Evolutionary conservation across 2,113 vertebrate genomes (phyloP).

Genomic region (Tursiops truncatus): DNA sequence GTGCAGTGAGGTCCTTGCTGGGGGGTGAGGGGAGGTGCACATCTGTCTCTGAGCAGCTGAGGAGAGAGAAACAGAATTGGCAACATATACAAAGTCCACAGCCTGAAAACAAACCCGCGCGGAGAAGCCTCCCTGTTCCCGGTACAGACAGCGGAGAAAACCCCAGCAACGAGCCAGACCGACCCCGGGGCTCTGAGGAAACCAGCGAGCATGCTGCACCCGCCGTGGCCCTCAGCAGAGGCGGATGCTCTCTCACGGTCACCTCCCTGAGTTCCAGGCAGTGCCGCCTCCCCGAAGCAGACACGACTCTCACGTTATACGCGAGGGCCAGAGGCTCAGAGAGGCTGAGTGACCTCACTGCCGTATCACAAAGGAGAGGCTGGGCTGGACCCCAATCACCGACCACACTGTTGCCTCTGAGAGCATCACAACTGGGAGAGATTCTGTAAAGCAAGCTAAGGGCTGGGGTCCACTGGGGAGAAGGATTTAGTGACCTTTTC

Average conservation of each 20-base stretch:
- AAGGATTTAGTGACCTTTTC: not conserved
- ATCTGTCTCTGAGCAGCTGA: not conserved
- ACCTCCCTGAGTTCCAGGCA: not conserved
- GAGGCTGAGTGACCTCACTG: not conserved
- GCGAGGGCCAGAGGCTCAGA: not conserved
- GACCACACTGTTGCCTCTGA: not conserved
- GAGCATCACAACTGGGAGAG: not conserved
- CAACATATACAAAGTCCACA: slow-evolving; percentile 18
- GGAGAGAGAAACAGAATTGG: slow-evolving; percentile 38
- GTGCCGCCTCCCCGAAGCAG: not conserved
- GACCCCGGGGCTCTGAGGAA: not conserved
- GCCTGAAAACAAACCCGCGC: slow-evolving; percentile 20
- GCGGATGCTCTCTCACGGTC: accelerated
- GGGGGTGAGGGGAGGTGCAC: not conserved
- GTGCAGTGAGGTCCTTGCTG: not conserved
- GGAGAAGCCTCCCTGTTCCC: not conserved
- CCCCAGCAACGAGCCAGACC: not conserved
- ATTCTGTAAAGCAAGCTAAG: not conserved
- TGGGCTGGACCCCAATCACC: not conserved
- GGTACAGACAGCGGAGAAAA: not conserved
- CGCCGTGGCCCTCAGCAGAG: not conserved
- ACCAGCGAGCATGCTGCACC: accelerated
- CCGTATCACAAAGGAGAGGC: not conserved
- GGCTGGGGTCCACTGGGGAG: not conserved
- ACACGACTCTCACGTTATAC: not conserved